Evolutionary conservation across 2,888 invertebrate genomes (phyloP).

Genomic region (Formica aserva): DNA sequence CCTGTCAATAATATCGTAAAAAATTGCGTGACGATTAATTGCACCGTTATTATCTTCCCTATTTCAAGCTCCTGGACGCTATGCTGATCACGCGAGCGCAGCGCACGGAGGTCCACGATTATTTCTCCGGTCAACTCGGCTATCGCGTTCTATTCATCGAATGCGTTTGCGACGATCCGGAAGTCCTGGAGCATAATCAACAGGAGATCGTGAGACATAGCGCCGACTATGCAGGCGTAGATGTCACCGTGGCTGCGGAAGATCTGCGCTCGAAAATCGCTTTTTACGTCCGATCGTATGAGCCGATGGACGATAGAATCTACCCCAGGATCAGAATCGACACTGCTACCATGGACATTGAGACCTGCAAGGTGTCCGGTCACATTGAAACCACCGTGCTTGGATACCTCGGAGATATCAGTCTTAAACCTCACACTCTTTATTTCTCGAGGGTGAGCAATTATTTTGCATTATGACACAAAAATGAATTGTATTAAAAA

Average conservation of each 20-base stretch:
- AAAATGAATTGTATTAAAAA: background rate
- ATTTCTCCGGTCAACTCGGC: constrained; percentile 91
- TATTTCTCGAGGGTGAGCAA: constrained; percentile 95
- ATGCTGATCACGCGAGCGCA: constrained; percentile 95
- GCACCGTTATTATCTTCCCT: constrained; percentile 42
- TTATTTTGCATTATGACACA: background rate
- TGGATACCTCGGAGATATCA: constrained; percentile 95
- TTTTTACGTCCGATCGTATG: constrained; percentile 93
- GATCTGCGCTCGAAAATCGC: constrained; percentile 94
- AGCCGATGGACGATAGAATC: constrained; percentile 90
- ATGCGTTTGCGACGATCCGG: constrained; percentile 94
- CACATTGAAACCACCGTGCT: constrained; percentile 94
- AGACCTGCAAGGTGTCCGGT: constrained; percentile 91
- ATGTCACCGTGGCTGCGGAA: constrained; percentile 91
- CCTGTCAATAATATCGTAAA: background rate
- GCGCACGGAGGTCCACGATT: constrained; percentile 91
- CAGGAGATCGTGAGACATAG: constrained; percentile 94
- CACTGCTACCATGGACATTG: constrained; percentile 88
- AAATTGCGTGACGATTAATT: background rate
- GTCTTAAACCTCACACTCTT: constrained; percentile 93
- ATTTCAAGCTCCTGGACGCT: constrained; percentile 94
- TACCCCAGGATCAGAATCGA: constrained; percentile 84
- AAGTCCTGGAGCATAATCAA: constrained; percentile 91
- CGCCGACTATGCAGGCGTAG: constrained; percentile 94
- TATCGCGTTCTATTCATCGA: constrained; percentile 97